Conservation (phyloP, 2,113 vertebrate genomes). For the Gymnobelideus leadbeateri region DNA sequence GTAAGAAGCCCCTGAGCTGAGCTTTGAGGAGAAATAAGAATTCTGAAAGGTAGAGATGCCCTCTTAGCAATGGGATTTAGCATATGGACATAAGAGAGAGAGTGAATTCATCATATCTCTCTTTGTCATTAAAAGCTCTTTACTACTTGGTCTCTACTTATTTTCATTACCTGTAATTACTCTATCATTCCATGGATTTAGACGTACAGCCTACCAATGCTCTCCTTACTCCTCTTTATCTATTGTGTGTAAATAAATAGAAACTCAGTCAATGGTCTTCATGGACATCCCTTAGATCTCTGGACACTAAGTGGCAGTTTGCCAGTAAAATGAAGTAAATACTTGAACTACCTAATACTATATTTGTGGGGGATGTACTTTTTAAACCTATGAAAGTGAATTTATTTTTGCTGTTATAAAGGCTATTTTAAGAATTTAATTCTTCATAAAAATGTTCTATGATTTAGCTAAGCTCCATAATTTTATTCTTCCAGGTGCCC, state of each 20-base stretch:
- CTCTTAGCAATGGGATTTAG: not conserved
- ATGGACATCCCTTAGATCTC: not conserved
- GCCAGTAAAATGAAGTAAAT: not conserved
- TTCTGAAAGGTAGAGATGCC: not conserved
- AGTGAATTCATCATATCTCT: not conserved
- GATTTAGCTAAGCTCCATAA: conserved; percentile 34
- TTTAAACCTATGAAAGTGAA: not conserved
- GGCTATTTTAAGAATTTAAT: conserved; percentile 13
- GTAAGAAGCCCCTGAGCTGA: not conserved
- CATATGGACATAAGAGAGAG: not conserved
- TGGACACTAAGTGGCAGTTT: no score
- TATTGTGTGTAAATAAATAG: not conserved
- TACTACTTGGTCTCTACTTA: not conserved
- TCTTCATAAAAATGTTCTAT: conserved; percentile 24
- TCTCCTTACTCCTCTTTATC: not conserved
- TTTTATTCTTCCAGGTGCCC: conserved; percentile 14
- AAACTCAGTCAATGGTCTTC: not conserved
- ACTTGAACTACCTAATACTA: not conserved
- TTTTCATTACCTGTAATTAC: not conserved
- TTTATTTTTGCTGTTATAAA: not conserved
- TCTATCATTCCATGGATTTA: not conserved
- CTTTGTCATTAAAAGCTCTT: not conserved
- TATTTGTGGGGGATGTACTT: not conserved
- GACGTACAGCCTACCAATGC: not conserved
- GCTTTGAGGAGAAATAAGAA: not conserved